Conservation (phyloP, 2,888 invertebrate genomes). For the Meloe dianella region DNA sequence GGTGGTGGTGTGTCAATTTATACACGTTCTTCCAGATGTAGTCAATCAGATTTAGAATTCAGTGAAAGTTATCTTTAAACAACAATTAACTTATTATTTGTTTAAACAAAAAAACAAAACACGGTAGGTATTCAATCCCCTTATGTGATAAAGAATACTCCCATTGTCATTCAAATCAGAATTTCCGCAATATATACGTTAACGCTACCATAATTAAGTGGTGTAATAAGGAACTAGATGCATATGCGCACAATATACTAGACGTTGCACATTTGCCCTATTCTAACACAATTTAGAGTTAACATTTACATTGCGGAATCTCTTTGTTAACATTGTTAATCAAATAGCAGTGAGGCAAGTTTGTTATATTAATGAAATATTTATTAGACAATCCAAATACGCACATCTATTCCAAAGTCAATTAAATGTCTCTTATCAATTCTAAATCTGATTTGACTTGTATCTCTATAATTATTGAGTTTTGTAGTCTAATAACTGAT, state of each 20-base stretch:
- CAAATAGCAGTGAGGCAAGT: neutral
- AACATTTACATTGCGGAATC: neutral
- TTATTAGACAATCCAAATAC: constrained; percentile 1
- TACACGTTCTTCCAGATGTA: constrained; percentile 82
- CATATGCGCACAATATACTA: neutral
- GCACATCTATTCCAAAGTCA: constrained; percentile 30
- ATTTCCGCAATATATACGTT: neutral
- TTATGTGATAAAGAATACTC: neutral
- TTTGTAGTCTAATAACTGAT: constrained; percentile 41
- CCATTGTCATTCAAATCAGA: neutral
- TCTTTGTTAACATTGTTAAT: neutral
- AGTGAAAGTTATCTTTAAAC: constrained; percentile 83
- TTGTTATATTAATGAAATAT: too few relatives aligned
- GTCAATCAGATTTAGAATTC: constrained; percentile 86
- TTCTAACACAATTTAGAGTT: neutral
- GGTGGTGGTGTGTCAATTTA: constrained; percentile 72
- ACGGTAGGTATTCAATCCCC: neutral
- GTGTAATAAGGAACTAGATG: neutral
- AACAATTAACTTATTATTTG: neutral
- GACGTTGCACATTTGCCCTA: neutral
- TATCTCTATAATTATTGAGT: constrained; percentile 25
- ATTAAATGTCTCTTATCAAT: constrained; percentile 29
- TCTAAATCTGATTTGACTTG: constrained; percentile 8
- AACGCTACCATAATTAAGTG: neutral
- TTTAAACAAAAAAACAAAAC: neutral